phyloP scores from a whole-genome alignment of 2,113 vertebrate species.

The Hippocampus barbouri region DNA sequence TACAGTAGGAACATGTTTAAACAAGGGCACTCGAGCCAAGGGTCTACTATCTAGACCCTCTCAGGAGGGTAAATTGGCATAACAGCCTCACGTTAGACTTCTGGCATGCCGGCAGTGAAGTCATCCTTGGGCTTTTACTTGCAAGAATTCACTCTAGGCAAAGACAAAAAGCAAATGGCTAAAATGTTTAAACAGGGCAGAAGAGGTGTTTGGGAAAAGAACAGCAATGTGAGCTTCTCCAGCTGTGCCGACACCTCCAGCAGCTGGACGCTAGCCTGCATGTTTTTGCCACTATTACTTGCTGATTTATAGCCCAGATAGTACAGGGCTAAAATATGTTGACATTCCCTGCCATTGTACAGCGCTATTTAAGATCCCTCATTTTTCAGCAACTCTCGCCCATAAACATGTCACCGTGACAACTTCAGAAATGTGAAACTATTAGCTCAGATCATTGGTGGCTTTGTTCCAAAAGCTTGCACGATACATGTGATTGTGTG shows the following conservation, averaged over 20 bases:
- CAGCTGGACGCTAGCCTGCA: conserved; percentile 27
- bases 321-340: conserved; percentile 46
- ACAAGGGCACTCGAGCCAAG: conserved; percentile 28
- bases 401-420: conserved; percentile 14
- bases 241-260: conserved; percentile 56
- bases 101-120: conserved; percentile 32
- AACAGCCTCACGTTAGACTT: conserved; percentile 9
- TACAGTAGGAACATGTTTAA: conserved; percentile 50
- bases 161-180: conserved; percentile 29
- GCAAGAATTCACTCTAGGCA: conserved; percentile 25
- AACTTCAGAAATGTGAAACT: conserved; percentile 30
- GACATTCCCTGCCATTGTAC: conserved; percentile 42
- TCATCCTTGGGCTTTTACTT: conserved; percentile 18
- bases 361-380: conserved; percentile 27
- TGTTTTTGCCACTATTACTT: conserved; percentile 34
- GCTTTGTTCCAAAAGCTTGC: conserved; percentile 33
- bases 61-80: conserved; percentile 10
- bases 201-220: conserved; percentile 36
- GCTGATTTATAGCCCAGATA: conserved; percentile 53
- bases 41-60: background rate
- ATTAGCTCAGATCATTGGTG: background rate
- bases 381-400: conserved; percentile 17
- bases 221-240: conserved; percentile 42
- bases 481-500: conserved; percentile 24
- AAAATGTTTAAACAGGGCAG: conserved; percentile 7